Evolutionary conservation across 1,140 invertebrate genomes (phyloP), one percentile per base, ranked within the genome.

Genomic region (Brachionus angularis): DNA sequence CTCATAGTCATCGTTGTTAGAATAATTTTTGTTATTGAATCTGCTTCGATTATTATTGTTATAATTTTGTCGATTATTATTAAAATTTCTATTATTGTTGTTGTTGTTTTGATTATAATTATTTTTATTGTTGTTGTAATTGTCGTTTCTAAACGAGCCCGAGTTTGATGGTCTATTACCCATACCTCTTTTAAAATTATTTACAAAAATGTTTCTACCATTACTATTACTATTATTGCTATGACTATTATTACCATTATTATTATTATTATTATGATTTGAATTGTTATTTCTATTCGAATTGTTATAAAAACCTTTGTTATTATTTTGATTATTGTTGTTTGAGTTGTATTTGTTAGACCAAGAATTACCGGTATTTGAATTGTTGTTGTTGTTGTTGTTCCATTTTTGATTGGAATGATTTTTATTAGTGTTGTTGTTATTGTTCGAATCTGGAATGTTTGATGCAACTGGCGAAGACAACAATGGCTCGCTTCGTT

Each of bases 161-260:
- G 39, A 14, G 14, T 42, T 42, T 42, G 53, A 25, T 2, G 42
- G 10, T n/a, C 62, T 47, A 18, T 67, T 67, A 7, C 62, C 62
- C 12, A 67, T 34, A 23, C 62, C 62, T 14, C 62, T n/a, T 16
- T 67, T 67, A 29, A 47, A 67, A 31, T 47, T 67, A 67, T 67
- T 67, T 47, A 47, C 62, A 47, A 67, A 67, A 21, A 67, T 42
- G 31, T 67, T 67, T 47, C 62, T 31, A 7, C 62, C 62, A 14
- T 47, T 44, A 29, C 34, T 55, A 5, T 47, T 5, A 47, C 21
- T n/a, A 47, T 47, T 47, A 7, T n/a, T 5, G 21, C 18, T 34
- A n/a, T n/a, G n/a, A n/a, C n/a, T n/a, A n/a, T n/a, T 3, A 42
- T 42, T 42, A 42, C 39, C 14, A 21, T 55, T n/a, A 55, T 55